These are phyloP conservation scores for Aradophagus sp. DNA, from an alignment of 1,140 invertebrate species.

Conservation along the genomic window DNA sequence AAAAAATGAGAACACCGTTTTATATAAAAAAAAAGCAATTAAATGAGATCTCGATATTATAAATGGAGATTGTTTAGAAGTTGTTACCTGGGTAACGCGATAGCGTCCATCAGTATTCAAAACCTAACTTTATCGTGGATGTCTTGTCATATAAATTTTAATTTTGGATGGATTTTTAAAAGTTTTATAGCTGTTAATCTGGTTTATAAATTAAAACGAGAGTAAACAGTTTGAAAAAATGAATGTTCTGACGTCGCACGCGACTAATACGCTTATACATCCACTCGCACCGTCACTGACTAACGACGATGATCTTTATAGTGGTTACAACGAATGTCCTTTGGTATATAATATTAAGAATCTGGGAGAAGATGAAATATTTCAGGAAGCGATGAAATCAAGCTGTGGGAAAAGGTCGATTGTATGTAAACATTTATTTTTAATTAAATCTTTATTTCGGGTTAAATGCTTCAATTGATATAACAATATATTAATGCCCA, in stretches of 20 bases:
- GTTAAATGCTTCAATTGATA: conserved; percentile 1
- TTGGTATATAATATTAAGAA: conserved; percentile 79
- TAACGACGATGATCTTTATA: conserved; percentile 77
- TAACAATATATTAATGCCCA: too few relatives aligned
- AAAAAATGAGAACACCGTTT: too few relatives aligned
- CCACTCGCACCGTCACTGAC: conserved; percentile 12
- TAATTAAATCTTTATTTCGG: background rate
- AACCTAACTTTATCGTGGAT: conserved; percentile 4
- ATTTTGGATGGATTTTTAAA: too few relatives aligned
- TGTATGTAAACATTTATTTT: conserved; percentile 63
- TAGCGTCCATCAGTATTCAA: conserved; percentile 1
- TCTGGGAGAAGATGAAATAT: conserved; percentile 80
- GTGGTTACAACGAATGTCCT: conserved; percentile 82
- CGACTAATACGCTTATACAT: conserved; percentile 18
- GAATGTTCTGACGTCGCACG: conserved; percentile 23
- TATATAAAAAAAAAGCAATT: background rate
- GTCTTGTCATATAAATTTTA: background rate
- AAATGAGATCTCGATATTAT: conserved; percentile 15
- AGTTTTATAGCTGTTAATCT: too few relatives aligned
- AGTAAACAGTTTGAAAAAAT: background rate
- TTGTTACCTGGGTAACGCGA: conserved; percentile 18
- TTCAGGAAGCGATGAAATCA: conserved; percentile 79
- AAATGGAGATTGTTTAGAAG: conserved; percentile 22
- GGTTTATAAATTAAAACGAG: background rate
- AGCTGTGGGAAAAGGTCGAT: conserved; percentile 79